phyloP scores from a whole-genome alignment of 2,113 vertebrate species.

The Nannobrachium achirus region DNA sequence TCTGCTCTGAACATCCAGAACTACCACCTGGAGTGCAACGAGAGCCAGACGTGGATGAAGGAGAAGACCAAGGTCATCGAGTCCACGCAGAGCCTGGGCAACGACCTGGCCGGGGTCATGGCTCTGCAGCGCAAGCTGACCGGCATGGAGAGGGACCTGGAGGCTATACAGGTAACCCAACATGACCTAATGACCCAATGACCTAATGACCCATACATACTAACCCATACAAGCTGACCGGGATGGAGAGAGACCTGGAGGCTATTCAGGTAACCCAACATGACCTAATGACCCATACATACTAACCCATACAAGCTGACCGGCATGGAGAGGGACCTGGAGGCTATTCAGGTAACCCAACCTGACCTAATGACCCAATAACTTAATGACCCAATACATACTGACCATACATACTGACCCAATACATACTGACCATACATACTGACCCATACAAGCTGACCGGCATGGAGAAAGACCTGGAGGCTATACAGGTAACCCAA shows the following conservation, averaged over 20 bases:
- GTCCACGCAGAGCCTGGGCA: constrained; percentile 90
- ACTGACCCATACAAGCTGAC: constrained; percentile 92
- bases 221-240: constrained; percentile 94
- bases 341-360: too few relatives aligned
- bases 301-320: too few relatives aligned
- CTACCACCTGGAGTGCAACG: constrained; percentile 93
- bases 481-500: too few relatives aligned
- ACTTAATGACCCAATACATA: too few relatives aligned
- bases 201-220: too few relatives aligned
- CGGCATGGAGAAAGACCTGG: constrained; percentile 91
- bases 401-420: too few relatives aligned
- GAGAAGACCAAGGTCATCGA: constrained; percentile 97
- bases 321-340: too few relatives aligned
- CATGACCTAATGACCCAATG: too few relatives aligned
- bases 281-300: too few relatives aligned
- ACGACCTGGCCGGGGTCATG: constrained; percentile 91
- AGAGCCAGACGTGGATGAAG: constrained; percentile 93
- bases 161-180: constrained; percentile 85
- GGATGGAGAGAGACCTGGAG: constrained; percentile 91
- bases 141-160: constrained; percentile 91
- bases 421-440: too few relatives aligned
- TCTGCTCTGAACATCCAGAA: constrained; percentile 94
- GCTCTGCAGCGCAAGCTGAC: constrained; percentile 92
- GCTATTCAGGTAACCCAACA: constrained; percentile 85
- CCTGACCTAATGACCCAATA: too few relatives aligned